These are phyloP conservation scores for Phalera bucephala DNA, from an alignment of 2,888 invertebrate genomes.

Conservation along the genomic window DNA sequence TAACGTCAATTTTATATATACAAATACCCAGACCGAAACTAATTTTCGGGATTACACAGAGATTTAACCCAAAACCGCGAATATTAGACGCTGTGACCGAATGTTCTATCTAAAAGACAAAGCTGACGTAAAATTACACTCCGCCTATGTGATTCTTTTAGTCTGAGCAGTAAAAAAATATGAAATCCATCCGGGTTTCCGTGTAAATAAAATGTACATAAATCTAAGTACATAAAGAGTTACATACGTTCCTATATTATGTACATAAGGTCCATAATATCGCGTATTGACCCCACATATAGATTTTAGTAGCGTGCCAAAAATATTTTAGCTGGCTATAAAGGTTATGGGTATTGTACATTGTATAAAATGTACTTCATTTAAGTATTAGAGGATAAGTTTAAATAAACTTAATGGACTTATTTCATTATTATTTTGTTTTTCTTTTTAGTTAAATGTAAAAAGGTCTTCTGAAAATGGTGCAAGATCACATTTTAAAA, in stretches of 20 bases:
- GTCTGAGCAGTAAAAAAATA: neutral
- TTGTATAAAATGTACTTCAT: constrained; percentile 23
- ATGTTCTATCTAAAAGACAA: too few relatives aligned
- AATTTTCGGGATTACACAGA: too few relatives aligned
- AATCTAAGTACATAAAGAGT: constrained; percentile 37
- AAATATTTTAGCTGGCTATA: constrained; percentile 57
- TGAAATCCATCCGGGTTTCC: neutral
- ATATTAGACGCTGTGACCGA: too few relatives aligned
- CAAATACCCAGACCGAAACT: too few relatives aligned
- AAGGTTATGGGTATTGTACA: constrained; percentile 43
- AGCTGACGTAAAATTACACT: too few relatives aligned
- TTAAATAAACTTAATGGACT: constrained; percentile 4
- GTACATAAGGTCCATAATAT: constrained; percentile 50
- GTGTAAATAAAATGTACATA: constrained; percentile 40
- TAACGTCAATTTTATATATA: too few relatives aligned
- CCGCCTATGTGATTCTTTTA: too few relatives aligned
- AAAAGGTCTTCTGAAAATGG: neutral
- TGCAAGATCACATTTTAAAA: too few relatives aligned
- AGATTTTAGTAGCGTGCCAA: constrained; percentile 68
- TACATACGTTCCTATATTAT: constrained; percentile 59
- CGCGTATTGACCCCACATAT: constrained; percentile 50
- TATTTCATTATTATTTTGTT: neutral
- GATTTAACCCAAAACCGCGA: too few relatives aligned
- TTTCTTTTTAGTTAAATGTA: neutral
- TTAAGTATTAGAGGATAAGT: constrained; percentile 13